Conservation (phyloP, 2,888 invertebrate species). For the Ophion obscuratus region DNA sequence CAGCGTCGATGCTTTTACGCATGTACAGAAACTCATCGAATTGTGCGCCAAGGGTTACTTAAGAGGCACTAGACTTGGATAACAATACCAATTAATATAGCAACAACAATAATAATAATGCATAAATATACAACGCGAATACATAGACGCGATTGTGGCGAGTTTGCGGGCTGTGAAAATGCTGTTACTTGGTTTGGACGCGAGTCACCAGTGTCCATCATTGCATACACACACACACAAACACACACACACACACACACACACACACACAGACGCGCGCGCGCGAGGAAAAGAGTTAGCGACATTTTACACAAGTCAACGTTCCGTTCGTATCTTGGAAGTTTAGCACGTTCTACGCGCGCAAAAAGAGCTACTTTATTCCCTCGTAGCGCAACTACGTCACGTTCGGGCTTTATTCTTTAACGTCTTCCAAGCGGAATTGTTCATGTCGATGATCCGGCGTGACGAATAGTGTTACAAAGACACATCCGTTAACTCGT, state of each 20-base stretch:
- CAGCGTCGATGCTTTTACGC: not conserved
- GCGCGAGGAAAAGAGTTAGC: not conserved
- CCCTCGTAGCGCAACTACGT: not conserved
- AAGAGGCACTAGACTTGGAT: conserved; percentile 57
- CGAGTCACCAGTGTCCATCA: conserved; percentile 1
- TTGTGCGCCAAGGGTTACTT: conserved; percentile 64
- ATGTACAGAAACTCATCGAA: conserved; percentile 62
- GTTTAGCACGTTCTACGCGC: not conserved
- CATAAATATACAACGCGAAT: not conserved
- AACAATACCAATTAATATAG: conserved; percentile 22
- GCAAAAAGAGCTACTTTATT: not conserved
- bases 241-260: too few relatives aligned
- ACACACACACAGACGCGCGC: not conserved
- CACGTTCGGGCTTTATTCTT: not conserved
- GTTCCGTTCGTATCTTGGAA: not conserved
- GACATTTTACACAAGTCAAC: not conserved
- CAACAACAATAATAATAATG: conserved; percentile 17
- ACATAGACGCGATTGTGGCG: conserved; percentile 48
- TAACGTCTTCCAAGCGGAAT: conserved; percentile 43
- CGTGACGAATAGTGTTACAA: conserved; percentile 16
- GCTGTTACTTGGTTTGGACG: conserved; percentile 63
- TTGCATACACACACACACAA: not conserved
- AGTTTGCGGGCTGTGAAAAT: conserved; percentile 70
- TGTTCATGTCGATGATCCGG: not conserved
- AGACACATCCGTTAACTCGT: not conserved